Evolutionary conservation across 2,113 vertebrate genomes (phyloP), one percentile per base, ranked within the genome.

Genomic region (Rhinopomastus cyanomelas): DNA sequence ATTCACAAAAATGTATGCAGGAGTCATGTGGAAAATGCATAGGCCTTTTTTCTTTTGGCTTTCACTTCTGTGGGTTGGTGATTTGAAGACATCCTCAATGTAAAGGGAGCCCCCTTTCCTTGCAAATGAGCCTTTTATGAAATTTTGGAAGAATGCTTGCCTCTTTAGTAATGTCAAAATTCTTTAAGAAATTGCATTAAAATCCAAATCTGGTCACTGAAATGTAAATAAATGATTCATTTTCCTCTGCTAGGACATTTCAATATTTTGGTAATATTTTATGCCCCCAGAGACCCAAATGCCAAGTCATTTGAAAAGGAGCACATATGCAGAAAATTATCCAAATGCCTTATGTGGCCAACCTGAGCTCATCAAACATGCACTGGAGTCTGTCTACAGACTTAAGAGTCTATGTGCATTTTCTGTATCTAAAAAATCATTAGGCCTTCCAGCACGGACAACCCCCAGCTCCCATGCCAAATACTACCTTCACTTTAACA

Each of bases 351-450:
- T 68, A 23, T 84, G 88, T 68, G 75, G 89, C 65, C 85, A 95
- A 85, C 78, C 82, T 83, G 80, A 88, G 73, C 44, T 61, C 82
- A 93, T 89, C 89, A 81, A 85, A 92, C n/a, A 88, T 75, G 56
- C 83, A 83, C 91, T 78, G 30, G 69, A 93, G 60, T 88, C 93
- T 88, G 53, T 78, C 85, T 85, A 46, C 68, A 21, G 52, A 77
- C 44, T 91, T 89, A 52, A 91, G 73, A 79, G 12, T 55, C 87
- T 67, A 53, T 8, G 49, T 2, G 8, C 49, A 11, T 83, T 91
- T 93, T 87, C 61, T 67, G 51, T 74, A 64, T 21, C 60, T 65
- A 61, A 83, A 77, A 49, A 91, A 71, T 51, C 76, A 75, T 67
- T 85, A 77, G 19, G 61, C 52, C 53, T 85, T 94, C 89, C 68